Conservation (phyloP, 1,140 invertebrate species). For the Myzus persicae region DNA sequence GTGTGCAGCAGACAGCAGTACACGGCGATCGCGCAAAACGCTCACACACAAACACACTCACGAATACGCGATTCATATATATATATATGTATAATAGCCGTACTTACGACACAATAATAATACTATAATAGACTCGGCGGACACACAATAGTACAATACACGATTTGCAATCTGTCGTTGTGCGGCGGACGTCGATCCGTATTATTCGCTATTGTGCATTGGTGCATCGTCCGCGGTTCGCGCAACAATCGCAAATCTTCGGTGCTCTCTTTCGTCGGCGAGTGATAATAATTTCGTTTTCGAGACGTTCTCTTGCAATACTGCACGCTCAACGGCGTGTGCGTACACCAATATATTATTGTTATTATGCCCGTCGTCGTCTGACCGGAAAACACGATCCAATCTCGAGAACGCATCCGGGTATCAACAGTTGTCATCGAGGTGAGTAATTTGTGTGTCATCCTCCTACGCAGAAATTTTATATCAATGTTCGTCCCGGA, state of each 20-base stretch:
- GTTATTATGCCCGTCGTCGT: neutral
- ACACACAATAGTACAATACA: neutral
- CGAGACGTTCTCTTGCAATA: neutral
- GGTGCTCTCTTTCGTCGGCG: neutral
- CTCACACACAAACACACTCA: neutral
- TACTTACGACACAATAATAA: constrained; percentile 15
- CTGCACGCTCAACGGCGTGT: neutral
- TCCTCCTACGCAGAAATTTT: neutral
- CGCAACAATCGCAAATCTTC: neutral
- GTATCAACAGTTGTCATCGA: constrained; percentile 54
- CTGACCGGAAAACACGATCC: neutral
- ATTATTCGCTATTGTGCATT: neutral
- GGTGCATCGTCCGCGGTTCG: neutral
- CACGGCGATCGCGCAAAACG: constrained; percentile 4
- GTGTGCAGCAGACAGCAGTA: constrained; percentile 1
- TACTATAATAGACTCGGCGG: neutral
- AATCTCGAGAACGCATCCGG: neutral
- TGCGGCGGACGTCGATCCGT: neutral
- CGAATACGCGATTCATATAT: neutral
- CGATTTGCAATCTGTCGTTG: neutral
- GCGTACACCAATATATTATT: too few species aligned
- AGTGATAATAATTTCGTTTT: neutral
- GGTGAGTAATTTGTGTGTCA: constrained; percentile 21
- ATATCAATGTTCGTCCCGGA: neutral
- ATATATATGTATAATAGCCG: neutral